phyloP scores from a whole-genome alignment of 2,113 vertebrate species.

The Peromyscus californicus region DNA sequence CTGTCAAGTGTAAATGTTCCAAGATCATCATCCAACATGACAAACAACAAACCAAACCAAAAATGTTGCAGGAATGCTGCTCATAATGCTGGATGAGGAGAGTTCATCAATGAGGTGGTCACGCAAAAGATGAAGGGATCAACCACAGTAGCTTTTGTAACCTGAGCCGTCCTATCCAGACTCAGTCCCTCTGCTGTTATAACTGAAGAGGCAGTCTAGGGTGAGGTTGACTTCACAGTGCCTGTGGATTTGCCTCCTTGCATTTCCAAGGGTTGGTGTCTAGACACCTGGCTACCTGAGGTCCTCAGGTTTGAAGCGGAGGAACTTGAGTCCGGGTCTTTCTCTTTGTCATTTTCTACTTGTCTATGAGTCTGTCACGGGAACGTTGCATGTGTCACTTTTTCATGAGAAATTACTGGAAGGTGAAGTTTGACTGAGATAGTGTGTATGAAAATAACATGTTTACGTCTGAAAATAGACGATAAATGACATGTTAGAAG shows the following conservation, averaged over 20 bases:
- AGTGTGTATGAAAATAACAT: neutral
- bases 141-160: neutral
- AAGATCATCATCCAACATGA: too few species aligned
- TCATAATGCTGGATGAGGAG: neutral
- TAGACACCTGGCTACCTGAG: neutral
- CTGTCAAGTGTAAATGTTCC: neutral
- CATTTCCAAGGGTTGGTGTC: neutral
- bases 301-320: neutral
- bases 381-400: neutral
- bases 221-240: neutral
- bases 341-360: neutral
- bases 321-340: neutral
- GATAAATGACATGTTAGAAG: neutral
- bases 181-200: neutral
- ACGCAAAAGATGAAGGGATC: neutral
- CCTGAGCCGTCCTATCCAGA: neutral
- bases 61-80: neutral
- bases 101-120: neutral
- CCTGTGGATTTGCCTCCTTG: rapidly evolving
- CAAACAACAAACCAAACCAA: neutral
- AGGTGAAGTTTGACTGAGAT: neutral
- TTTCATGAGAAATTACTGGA: neutral
- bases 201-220: neutral
- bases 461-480: neutral
- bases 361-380: neutral